phyloP scores from a whole-genome alignment of 2,113 vertebrate species.

The Donacobius atricapilla region DNA sequence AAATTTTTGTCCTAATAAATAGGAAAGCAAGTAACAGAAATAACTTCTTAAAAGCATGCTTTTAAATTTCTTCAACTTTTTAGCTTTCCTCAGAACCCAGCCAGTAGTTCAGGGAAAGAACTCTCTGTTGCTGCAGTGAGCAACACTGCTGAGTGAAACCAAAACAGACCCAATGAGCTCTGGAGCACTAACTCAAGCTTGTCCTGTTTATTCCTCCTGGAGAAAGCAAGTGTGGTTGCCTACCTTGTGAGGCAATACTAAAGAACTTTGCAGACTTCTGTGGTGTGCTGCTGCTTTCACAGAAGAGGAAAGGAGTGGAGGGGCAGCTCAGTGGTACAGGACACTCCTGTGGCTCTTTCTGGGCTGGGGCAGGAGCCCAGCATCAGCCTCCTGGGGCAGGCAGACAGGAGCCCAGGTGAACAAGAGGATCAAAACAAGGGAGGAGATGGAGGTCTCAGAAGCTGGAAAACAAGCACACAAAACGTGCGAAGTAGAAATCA shows the following conservation, averaged over 20 bases:
- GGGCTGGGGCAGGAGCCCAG: not conserved
- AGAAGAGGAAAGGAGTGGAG: not conserved
- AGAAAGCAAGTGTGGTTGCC: not conserved
- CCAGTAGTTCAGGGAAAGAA: not conserved
- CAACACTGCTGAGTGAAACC: not conserved
- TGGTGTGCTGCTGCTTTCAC: not conserved
- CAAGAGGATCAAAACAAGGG: not conserved
- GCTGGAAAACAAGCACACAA: not conserved
- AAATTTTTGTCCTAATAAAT: not conserved
- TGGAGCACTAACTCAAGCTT: not conserved
- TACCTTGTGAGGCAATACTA: not conserved
- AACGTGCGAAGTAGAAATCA: accelerated
- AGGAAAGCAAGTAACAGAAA: not conserved
- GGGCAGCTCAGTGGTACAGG: not conserved
- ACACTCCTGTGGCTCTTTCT: not conserved
- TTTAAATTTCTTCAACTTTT: not conserved
- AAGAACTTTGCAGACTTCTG: not conserved
- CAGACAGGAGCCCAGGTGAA: not conserved
- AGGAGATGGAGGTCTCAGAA: not conserved
- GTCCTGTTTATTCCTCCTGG: not conserved
- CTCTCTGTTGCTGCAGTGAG: not conserved
- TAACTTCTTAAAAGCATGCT: not conserved
- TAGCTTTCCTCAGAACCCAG: not conserved
- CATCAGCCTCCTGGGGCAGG: not conserved
- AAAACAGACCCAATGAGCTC: not conserved